Percentiles rank a stretch among this genome's conserved stretches.
Conservation (phyloP, 1,140 invertebrate species). For the Leptinotarsa texana region DNA sequence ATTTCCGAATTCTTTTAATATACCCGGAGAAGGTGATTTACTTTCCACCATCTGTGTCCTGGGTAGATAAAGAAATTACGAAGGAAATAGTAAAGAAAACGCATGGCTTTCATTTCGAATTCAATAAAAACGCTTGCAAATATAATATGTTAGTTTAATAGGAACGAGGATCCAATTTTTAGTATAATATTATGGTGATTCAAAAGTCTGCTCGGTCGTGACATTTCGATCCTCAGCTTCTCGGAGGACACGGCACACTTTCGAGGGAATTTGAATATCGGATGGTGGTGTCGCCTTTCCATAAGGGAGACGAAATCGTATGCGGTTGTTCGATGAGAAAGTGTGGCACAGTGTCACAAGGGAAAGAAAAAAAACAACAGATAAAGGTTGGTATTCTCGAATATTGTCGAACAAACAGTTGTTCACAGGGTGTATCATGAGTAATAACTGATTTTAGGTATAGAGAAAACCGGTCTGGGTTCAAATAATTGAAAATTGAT, state of each 20-base stretch:
- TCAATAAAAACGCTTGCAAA: conserved; percentile 41
- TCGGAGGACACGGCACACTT: background rate
- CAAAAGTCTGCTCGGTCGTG: background rate
- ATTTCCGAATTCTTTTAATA: conserved; percentile 45
- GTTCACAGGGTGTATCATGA: no score
- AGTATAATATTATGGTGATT: background rate
- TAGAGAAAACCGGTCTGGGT: no score
- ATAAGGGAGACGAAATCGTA: no score
- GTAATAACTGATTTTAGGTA: no score
- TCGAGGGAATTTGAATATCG: background rate
- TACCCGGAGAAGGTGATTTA: conserved; percentile 43
- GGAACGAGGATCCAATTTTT: background rate
- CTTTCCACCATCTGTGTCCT: conserved; percentile 39
- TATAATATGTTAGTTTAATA: conserved; percentile 20
- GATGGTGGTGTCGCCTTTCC: background rate
- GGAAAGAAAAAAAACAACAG: no score
- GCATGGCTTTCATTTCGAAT: conserved; percentile 43
- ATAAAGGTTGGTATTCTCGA: no score
- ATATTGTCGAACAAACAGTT: no score
- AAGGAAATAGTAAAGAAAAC: conserved; percentile 38
- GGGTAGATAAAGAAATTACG: conserved; percentile 44
- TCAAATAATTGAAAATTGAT: no score
- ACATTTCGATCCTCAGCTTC: background rate
- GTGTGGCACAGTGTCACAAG: no score
- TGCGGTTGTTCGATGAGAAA: no score